Percentiles rank a stretch among this genome's conserved stretches.
Evolutionary conservation across 2,113 vertebrate genomes (phyloP).

Genomic region (Motacilla tschutschensis): DNA sequence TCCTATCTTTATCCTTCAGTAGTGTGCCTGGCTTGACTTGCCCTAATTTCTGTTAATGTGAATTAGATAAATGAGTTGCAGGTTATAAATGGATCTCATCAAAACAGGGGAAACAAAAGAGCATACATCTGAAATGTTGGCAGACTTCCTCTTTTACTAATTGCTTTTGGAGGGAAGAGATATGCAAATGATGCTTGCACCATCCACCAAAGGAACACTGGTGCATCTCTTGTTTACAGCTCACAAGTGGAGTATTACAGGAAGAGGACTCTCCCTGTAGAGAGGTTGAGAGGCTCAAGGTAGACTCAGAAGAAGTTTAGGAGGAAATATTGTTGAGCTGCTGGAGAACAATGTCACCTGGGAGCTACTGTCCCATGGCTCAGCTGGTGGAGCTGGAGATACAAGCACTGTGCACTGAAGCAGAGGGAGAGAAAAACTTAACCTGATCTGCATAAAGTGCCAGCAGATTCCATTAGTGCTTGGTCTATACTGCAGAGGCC

Average conservation of each 20-base stretch:
- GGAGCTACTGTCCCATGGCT: background rate
- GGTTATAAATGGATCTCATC: conserved; percentile 49
- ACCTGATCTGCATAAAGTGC: background rate
- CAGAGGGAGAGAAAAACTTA: background rate
- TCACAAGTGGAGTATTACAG: background rate
- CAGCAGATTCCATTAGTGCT: background rate
- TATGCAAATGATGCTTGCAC: conserved; percentile 9
- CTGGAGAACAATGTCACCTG: background rate
- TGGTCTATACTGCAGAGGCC: background rate
- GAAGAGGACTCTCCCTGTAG: background rate
- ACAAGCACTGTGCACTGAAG: background rate
- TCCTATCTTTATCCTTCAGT: conserved; percentile 8
- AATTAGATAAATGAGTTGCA: conserved; percentile 42
- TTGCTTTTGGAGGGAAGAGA: conserved; percentile 40
- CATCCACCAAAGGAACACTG: background rate
- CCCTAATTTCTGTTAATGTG: conserved; percentile 44
- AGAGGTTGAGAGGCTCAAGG: background rate
- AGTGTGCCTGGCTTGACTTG: conserved; percentile 21
- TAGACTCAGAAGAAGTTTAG: background rate
- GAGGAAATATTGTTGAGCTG: background rate
- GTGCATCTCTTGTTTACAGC: background rate
- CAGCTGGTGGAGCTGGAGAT: background rate
- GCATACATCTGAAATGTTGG: conserved; percentile 29
- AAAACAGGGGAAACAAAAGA: conserved; percentile 45
- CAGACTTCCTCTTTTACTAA: conserved; percentile 44